A percentile compares a stretch with the other conserved stretches of the same genome.
Conservation (phyloP, 1,140 invertebrate species). For the Gryon sp. region DNA sequence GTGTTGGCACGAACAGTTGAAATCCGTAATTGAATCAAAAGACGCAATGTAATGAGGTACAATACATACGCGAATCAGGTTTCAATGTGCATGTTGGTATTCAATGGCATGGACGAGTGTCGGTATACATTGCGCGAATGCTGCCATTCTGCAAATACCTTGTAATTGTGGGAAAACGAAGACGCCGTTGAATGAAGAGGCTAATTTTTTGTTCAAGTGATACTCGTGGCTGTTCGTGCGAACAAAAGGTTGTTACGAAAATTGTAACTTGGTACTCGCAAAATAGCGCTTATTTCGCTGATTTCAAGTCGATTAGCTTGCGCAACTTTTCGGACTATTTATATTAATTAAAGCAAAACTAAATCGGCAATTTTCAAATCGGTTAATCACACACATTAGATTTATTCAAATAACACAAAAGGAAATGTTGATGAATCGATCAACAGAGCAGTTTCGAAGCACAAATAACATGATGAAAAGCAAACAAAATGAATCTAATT, state of each 20-base stretch:
- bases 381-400: constrained; percentile 11
- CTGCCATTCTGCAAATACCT: constrained; percentile 5
- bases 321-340: too few relatives aligned
- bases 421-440: constrained; percentile 15
- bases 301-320: neutral
- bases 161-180: constrained; percentile 19
- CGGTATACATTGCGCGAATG: neutral
- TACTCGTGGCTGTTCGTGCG: neutral
- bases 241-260: constrained; percentile 1
- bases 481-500: constrained; percentile 34
- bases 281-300: too few relatives aligned
- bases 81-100: constrained; percentile 31
- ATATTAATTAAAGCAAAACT: too few relatives aligned
- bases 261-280: too few relatives aligned
- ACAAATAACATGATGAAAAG: constrained; percentile 32
- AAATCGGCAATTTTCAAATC: neutral
- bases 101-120: constrained; percentile 23
- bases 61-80: constrained; percentile 56
- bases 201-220: neutral
- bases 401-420: constrained; percentile 10
- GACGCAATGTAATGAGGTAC: constrained; percentile 42
- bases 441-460: constrained; percentile 2
- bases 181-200: constrained; percentile 12
- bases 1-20: constrained; percentile 27
- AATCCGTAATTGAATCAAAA: constrained; percentile 48